Evolutionary conservation across 2,888 invertebrate genomes (phyloP), one percentile per base, ranked within the genome.

Genomic region (Andrena bicolor): DNA sequence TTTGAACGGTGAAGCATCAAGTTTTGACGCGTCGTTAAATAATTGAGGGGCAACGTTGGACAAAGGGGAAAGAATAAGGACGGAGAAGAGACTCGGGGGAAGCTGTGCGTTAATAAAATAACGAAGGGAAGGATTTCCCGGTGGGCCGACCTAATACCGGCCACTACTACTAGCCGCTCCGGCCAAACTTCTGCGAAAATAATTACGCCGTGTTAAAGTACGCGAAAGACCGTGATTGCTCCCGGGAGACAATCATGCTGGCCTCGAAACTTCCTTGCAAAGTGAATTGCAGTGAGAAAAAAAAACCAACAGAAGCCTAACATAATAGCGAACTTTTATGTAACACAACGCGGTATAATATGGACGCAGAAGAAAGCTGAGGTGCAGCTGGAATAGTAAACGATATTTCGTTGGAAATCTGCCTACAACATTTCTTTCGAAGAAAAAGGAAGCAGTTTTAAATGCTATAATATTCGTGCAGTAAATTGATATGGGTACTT

Each of bases 101-200:
- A 4, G 30, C 2, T 8, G 6, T 0, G 32, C 48, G 51, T 79
- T 80, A 16, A 48, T 60, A 60, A 35, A 65, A 48, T 13, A 2
- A 4, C 32, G 35, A 13, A 53, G 48, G 4, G 26, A 49, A 49
- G 48, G 20, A 80, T 80, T 80, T 80, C 71, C 80, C 71, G 61
- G 35, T n/a, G 80, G 80, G 28, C 56, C 66, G 80, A 80, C 35
- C 23, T 49, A 80, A 49, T 20, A 51, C 51, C 28, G 20, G 28
- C 80, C 60, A 10, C 30, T 63, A 26, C 66, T 35, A 51, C 71
- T 56, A 60, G 4, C 41, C 61, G 5, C 26, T 10, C 26, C 13
- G 5, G 2, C 30, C 13, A 41, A 80, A 80, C 80, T 80, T 80
- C n/a, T 66, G 53, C 51, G 61, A 80, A 70, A 60, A 65, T 79